phyloP scores from a whole-genome alignment of 30 jellyfish, hydroid and myxozoan species.

The Chrysaora quinquecirrha region DNA sequence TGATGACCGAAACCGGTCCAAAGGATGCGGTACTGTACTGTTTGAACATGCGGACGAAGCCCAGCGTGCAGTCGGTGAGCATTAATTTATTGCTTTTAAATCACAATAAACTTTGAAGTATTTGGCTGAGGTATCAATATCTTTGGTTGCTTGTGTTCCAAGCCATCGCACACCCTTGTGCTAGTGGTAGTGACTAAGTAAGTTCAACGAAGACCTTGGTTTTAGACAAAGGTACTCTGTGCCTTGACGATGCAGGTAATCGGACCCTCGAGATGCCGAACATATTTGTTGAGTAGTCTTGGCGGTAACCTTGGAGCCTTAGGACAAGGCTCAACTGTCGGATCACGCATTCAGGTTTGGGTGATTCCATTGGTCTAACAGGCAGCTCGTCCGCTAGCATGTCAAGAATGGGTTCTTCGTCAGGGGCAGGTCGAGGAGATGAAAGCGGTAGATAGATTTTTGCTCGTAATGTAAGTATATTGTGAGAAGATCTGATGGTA shows the following conservation, averaged over 20 bases:
- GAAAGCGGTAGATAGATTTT: slow-evolving; percentile 80
- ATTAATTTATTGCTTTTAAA: too few species aligned
- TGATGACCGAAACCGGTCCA: slow-evolving; percentile 89
- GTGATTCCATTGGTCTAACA: background rate
- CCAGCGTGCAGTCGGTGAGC: slow-evolving; percentile 80
- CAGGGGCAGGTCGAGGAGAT: slow-evolving; percentile 63
- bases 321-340: slow-evolving; percentile 63
- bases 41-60: slow-evolving; percentile 92
- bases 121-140: too few species aligned
- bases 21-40: slow-evolving; percentile 88
- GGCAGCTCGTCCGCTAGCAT: slow-evolving; percentile 20
- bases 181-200: too few species aligned
- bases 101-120: too few species aligned
- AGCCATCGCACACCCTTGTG: too few species aligned
- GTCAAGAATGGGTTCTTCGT: slow-evolving; percentile 21
- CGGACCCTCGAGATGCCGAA: too few species aligned
- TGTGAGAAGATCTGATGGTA: too few species aligned
- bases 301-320: slow-evolving; percentile 65
- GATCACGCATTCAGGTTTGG: background rate
- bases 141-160: too few species aligned
- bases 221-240: too few species aligned
- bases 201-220: too few species aligned
- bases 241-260: too few species aligned
- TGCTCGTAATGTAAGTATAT: slow-evolving; percentile 94
- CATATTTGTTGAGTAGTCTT: slow-evolving; percentile 63